These are phyloP conservation scores for Anarsia innoxiella DNA, from an alignment of 2,888 invertebrate genomes.

Conservation along the genomic window DNA sequence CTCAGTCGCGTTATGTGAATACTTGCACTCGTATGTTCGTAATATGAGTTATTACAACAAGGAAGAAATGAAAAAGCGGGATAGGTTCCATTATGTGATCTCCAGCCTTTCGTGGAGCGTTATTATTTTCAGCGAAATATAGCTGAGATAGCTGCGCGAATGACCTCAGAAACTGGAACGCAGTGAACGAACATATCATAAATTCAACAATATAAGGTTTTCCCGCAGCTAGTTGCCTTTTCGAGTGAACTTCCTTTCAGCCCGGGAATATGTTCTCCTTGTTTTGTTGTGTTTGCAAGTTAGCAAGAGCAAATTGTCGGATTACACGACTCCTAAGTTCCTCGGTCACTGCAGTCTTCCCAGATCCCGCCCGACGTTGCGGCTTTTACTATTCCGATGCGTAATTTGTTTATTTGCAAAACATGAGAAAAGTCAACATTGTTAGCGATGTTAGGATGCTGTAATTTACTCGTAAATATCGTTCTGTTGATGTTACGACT, in stretches of 20 bases:
- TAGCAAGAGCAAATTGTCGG: slow-evolving; percentile 66
- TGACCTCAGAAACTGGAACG: slow-evolving; percentile 54
- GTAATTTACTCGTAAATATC: slow-evolving; percentile 32
- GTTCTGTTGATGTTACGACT: slow-evolving; percentile 39
- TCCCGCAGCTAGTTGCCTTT: slow-evolving; percentile 65
- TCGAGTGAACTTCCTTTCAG: slow-evolving; percentile 66
- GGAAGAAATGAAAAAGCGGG: slow-evolving; percentile 30
- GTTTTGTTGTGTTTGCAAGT: slow-evolving; percentile 71
- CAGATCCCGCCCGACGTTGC: slow-evolving; percentile 42
- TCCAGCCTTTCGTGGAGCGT: slow-evolving; percentile 31
- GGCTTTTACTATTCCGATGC: slow-evolving; percentile 45
- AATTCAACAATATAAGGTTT: slow-evolving; percentile 67
- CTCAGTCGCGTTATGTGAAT: too few species aligned
- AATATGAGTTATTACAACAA: slow-evolving; percentile 7
- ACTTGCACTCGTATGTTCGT: neutral
- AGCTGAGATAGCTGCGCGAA: slow-evolving; percentile 46
- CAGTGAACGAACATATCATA: slow-evolving; percentile 54
- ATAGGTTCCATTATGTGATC: slow-evolving; percentile 33
- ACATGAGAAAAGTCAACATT: slow-evolving; percentile 38
- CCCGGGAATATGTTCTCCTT: slow-evolving; percentile 64
- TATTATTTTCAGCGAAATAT: slow-evolving; percentile 57
- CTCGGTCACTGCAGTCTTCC: slow-evolving; percentile 58
- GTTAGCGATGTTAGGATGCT: slow-evolving; percentile 28
- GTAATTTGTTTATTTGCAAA: slow-evolving; percentile 46
- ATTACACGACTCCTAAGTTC: slow-evolving; percentile 69